Evolutionary conservation across 2,888 invertebrate genomes (phyloP).

Genomic region (Melieria crassipennis): DNA sequence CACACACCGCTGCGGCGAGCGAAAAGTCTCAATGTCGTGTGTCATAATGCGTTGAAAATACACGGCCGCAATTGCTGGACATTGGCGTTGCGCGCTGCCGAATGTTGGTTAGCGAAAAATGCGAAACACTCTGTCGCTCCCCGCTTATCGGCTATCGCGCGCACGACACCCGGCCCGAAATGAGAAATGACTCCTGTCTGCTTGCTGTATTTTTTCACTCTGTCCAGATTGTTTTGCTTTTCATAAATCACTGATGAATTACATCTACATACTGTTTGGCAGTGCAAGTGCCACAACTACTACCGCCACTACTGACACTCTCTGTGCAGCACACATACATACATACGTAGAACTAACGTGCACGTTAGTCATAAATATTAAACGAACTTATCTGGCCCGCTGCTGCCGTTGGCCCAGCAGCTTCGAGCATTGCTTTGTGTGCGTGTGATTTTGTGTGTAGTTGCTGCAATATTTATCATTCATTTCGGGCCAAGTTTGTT

Average conservation of each 20-base stretch:
- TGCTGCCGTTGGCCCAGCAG: constrained; percentile 42
- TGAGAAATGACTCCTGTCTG: constrained; percentile 58
- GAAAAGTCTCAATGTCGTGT: constrained; percentile 26
- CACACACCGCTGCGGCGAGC: no score
- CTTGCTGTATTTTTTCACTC: constrained; percentile 40
- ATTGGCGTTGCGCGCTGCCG: background rate
- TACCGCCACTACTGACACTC: background rate
- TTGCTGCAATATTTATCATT: constrained; percentile 51
- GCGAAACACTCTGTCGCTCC: background rate
- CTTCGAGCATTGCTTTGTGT: constrained; percentile 28
- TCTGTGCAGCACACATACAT: background rate
- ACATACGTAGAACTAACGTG: background rate
- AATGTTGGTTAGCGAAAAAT: no score
- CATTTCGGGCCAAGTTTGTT: constrained; percentile 62
- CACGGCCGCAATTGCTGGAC: constrained; percentile 35
- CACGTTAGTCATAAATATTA: constrained; percentile 65
- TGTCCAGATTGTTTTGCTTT: constrained; percentile 56
- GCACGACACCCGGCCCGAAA: constrained; percentile 50
- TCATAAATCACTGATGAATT: constrained; percentile 59
- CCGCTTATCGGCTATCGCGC: constrained; percentile 12
- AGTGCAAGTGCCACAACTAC: constrained; percentile 7
- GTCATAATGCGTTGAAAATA: constrained; percentile 38
- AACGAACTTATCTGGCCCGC: constrained; percentile 62
- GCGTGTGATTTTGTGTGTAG: constrained; percentile 5
- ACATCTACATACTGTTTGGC: constrained; percentile 31